These are phyloP conservation scores for Drosophila pallidifrons DNA, from an alignment of 1,140 invertebrate genomes.

Conservation along the genomic window DNA sequence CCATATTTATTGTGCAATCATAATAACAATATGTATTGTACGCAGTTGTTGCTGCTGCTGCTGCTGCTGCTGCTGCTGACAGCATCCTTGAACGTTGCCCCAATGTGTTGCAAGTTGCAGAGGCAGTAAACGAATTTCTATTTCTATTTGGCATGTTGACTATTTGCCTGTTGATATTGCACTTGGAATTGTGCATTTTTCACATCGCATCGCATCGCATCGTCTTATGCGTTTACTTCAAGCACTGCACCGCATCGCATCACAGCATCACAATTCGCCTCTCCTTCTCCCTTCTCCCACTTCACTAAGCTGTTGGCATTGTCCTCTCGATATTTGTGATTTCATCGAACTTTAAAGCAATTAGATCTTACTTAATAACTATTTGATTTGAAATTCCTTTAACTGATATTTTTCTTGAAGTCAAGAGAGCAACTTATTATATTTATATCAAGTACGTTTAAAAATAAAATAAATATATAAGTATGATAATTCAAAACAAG, in stretches of 20 bases:
- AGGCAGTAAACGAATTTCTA: constrained; percentile 67
- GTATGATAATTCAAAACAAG: too few relatives aligned
- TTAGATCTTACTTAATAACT: background rate
- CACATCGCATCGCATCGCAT: constrained; percentile 2
- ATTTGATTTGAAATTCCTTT: background rate
- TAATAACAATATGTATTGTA: constrained; percentile 66
- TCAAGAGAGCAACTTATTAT: too few relatives aligned
- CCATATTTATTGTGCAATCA: constrained; percentile 75
- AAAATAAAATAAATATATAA: too few relatives aligned
- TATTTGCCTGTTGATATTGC: constrained; percentile 72
- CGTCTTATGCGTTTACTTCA: constrained; percentile 1
- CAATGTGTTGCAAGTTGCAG: constrained; percentile 44
- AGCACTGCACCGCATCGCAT: background rate
- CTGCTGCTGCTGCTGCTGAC: constrained; percentile 51
- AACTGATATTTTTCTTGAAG: too few relatives aligned
- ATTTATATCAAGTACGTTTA: too few relatives aligned
- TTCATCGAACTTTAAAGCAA: background rate
- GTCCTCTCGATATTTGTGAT: constrained; percentile 6
- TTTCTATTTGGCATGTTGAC: constrained; percentile 72
- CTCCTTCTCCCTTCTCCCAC: too few relatives aligned
- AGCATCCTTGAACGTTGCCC: constrained; percentile 55
- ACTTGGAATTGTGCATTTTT: constrained; percentile 48
- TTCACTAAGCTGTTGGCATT: background rate
- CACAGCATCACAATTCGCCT: background rate
- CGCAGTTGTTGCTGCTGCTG: constrained; percentile 16